Percentiles rank a stretch among this genome's conserved stretches.
These are phyloP conservation scores for Zygogramma bicolorata DNA, from an alignment of 2,888 invertebrate genomes.

Conservation along the genomic window DNA sequence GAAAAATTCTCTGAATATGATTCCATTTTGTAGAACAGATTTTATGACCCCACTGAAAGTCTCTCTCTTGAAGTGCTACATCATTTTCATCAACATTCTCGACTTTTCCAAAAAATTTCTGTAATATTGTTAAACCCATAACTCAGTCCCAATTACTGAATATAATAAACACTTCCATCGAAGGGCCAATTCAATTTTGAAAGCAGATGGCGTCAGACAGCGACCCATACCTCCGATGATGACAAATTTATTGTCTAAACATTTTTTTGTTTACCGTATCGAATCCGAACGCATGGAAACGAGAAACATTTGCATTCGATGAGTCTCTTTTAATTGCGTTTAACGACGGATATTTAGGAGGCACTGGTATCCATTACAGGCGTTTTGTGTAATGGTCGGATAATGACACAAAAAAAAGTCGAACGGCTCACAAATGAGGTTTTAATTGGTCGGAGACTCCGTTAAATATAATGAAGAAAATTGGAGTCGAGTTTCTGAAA, in stretches of 20 bases:
- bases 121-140: too few relatives aligned
- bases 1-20: too few relatives aligned
- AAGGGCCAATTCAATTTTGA: too few relatives aligned
- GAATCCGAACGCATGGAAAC: background rate
- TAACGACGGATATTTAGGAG: constrained; percentile 8
- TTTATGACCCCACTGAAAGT: too few relatives aligned
- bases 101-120: too few relatives aligned
- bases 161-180: too few relatives aligned
- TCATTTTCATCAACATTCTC: too few relatives aligned
- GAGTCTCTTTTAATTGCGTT: background rate
- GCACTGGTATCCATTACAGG: constrained; percentile 4
- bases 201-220: background rate
- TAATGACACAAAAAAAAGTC: background rate
- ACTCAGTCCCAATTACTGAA: too few relatives aligned
- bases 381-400: background rate
- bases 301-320: background rate
- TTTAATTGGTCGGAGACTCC: background rate
- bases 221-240: background rate
- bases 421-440: background rate
- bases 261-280: constrained; percentile 3
- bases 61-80: too few relatives aligned
- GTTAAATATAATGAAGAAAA: background rate
- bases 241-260: constrained; percentile 19
- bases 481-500: background rate
- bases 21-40: too few relatives aligned